Evolutionary conservation across 2,888 invertebrate genomes (phyloP), one percentile per base, ranked within the genome.

Genomic region (Julus scandinavius): DNA sequence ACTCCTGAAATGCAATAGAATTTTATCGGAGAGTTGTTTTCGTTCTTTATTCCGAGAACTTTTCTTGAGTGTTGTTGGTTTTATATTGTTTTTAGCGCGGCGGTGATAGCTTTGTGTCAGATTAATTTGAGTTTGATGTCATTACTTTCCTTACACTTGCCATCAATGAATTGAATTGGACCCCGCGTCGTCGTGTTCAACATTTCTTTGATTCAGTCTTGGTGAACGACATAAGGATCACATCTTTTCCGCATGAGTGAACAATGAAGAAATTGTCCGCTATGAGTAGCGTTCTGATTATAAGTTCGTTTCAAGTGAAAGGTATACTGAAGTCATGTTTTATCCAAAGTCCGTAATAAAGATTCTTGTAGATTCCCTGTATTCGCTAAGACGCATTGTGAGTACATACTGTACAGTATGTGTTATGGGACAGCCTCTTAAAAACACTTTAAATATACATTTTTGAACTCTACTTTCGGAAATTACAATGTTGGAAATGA

Each of bases 101-200:
- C 63, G 20, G 63, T 72, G 63, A 72, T 72, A 72, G 63, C 63
- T 72, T 72, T 20, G 63, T 72, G 63, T n/a, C 63, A 72, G 63
- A 72, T 72, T 72, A 72, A 72, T 72, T 72, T 72, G 63, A 72
- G 63, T 20, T 72, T 72, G 63, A 72, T 72, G 63, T 72, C 63
- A 72, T 72, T 72, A 72, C 63, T 72, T 72, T 20, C 63, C 29
- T 72, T 20, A 20, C 63, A 72, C 63, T 72, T 72, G 63, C 63
- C 63, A 72, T 72, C 63, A 72, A 20, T 72, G 63, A 20, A 72
- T 72, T 72, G 63, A 58, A 58, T 17, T 17, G 58, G 17, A 58
- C 58, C 58, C 41, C 17, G 17, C 58, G 4, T 58, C 17, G 17
- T 58, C 58, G 58, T 58, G 58, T 15, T 58, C 58, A 58, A 17